Conservation (phyloP, 2,113 vertebrate species). For the Furnarius figulus region DNA sequence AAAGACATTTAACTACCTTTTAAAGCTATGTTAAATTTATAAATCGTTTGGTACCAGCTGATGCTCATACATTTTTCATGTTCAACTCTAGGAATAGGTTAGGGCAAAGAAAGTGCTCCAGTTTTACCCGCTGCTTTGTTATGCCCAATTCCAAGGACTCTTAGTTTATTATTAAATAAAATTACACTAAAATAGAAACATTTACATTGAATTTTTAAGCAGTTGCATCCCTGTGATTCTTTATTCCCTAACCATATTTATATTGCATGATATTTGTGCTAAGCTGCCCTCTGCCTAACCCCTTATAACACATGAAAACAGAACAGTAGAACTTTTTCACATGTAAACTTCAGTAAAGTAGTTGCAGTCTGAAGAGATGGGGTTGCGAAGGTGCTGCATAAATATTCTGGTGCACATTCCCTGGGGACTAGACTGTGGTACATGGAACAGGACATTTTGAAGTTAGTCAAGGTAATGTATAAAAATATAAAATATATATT, state of each 20-base stretch:
- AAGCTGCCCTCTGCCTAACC: neutral
- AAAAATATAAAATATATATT: conserved; percentile 21
- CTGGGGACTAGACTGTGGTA: neutral
- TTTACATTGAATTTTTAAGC: neutral
- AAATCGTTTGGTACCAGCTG: conserved; percentile 28
- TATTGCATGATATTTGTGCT: conserved; percentile 13
- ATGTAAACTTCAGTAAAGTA: conserved; percentile 9
- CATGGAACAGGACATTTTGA: neutral
- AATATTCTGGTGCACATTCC: neutral
- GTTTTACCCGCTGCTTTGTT: neutral
- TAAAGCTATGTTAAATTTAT: conserved; percentile 23
- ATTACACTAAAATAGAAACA: neutral
- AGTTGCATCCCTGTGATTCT: neutral
- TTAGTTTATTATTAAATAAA: neutral
- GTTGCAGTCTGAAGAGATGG: neutral
- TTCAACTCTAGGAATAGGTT: neutral
- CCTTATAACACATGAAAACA: neutral
- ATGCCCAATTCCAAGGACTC: neutral
- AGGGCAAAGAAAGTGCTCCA: neutral
- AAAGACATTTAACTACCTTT: neutral
- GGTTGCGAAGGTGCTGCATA: neutral
- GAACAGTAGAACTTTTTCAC: neutral
- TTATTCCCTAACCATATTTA: neutral
- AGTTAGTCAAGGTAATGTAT: neutral
- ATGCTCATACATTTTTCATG: neutral